Evolutionary conservation across 2,113 vertebrate species (phyloP).

Genomic region (Sapayoa aenigma): DNA sequence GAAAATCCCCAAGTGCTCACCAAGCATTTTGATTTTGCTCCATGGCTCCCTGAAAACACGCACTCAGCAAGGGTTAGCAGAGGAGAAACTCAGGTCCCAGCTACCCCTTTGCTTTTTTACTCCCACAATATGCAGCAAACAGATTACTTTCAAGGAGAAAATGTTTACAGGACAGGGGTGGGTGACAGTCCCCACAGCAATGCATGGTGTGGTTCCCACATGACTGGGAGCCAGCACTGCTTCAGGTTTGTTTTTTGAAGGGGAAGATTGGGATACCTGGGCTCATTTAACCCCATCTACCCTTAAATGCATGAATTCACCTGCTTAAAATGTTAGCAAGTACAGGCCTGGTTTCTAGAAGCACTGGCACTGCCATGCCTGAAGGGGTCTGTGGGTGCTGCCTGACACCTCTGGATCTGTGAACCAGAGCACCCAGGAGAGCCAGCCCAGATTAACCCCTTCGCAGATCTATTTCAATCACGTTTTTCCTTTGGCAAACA

Average conservation of each 20-base stretch:
- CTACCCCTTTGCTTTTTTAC: neutral
- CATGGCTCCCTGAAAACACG: neutral
- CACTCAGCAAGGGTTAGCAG: neutral
- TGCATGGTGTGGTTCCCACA: neutral
- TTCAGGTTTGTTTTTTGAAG: neutral
- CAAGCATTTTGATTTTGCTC: neutral
- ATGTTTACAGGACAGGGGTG: fast-evolving
- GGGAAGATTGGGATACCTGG: neutral
- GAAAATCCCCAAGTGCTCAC: neutral
- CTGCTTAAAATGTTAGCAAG: neutral
- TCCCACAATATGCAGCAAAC: neutral
- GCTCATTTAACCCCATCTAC: neutral
- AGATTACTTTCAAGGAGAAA: neutral
- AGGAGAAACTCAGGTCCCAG: neutral
- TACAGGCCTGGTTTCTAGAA: neutral
- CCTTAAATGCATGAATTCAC: neutral
- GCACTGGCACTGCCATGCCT: neutral
- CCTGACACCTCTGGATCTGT: neutral
- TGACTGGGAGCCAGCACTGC: neutral
- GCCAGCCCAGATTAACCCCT: neutral
- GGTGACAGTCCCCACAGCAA: neutral
- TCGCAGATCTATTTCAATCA: neutral
- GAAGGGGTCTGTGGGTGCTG: neutral
- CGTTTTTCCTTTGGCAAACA: neutral
- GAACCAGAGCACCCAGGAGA: neutral